Base-by-base conservation (phyloP, 2,113 vertebrate genomes). In the Mesoclemmys tuberculata region DNA sequence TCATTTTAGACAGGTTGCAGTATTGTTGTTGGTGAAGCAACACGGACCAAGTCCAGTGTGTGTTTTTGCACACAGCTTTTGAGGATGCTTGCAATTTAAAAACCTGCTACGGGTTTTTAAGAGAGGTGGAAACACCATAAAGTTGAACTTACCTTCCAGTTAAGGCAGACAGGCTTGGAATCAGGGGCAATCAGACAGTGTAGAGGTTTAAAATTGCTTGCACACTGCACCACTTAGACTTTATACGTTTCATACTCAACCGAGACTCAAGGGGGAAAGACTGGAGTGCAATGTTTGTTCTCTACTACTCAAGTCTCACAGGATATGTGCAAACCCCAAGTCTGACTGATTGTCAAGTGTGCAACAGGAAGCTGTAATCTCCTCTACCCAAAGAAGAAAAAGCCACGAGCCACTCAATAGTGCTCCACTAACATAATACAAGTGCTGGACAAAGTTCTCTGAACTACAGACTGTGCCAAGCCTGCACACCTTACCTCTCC, bases 291-390 rank as follows among this genome's bases (percentile, higher is more conserved):
- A 1, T 96, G 55, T 97, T 98, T 97, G 96, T 89, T 95, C 84
- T 64, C 8, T 5, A 21, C 93, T 78, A 77, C 88, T 58, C 24
- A 18, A 38, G 46, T 51, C 35, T 14, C 31, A 24, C n/a, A 87
- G 90, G 94, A 46, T 24, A 16, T 3, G 85, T 7, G 48, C 64
- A 12, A 90, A 86, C 38, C 55, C 92, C 92, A 96, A 97, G 7
- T 68, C 49, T 13, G 13, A 16, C 44, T 58, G 54, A 92, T 49
- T 89, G 92, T 96, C 94, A 94, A 96, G 95, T 95, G 91, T 92
- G 82, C 9, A 26, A 90, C 49, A 41, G 61, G 92, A 75, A 77
- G 80, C 90, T 1, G 79, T 52, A 10, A 61, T 2, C 74, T 80
- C 51, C 41, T 90, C 48, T 56, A 82, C 46, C 80, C 22, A 3